Base-by-base conservation (phyloP, 2,888 invertebrate species). In the Carcina quercana region DNA sequence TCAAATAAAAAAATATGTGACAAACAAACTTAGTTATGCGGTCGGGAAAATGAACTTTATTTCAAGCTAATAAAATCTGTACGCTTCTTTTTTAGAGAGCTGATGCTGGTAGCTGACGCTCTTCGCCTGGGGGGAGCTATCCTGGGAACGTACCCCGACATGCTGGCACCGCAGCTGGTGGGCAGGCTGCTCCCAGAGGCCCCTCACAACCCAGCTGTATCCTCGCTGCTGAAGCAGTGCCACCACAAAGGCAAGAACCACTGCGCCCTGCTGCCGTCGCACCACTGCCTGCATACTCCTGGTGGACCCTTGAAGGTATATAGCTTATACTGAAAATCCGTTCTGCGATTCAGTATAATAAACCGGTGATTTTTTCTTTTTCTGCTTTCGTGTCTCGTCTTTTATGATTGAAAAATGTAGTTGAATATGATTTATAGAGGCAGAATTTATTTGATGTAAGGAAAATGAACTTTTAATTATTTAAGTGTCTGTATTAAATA, bases 201-300 rank as follows among this genome's bases (percentile, higher is more conserved):
- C 0, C 58, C 59, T 0, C 66, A 72, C 6, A 82, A 82, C 30
- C 93, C 95, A 14, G 92, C 92, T 0, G 95, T 98, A 7, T 90
- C 95, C 49, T 92, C 92, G 72, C 83, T 99, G 31, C 82, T 99
- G 25, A 88, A 91, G 34, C 97, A 97, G 50, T 98, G 98, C 61
- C 97, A 98, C 64, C 87, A 87, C 12, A 91, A 93, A 56, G 98
- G 98, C 0, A 91, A 94, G 17, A 88, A 89, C 28, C 91, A 97
- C 57, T 97, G 97, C 53, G 93, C 97, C 0, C 71, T 98, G 30
- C 86, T 97, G 46, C 98, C 98, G 0, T 88, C 95, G 0, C 97
- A 97, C 70, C 98, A 98, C 66, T 98, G 97, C 55, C 83, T 98
- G 40, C 98, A 98, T 63, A 98, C 98, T 1, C 98, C 98, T n/a